Conservation (phyloP, 2,797 vertebrate genomes). For the Esox lucius region DNA sequence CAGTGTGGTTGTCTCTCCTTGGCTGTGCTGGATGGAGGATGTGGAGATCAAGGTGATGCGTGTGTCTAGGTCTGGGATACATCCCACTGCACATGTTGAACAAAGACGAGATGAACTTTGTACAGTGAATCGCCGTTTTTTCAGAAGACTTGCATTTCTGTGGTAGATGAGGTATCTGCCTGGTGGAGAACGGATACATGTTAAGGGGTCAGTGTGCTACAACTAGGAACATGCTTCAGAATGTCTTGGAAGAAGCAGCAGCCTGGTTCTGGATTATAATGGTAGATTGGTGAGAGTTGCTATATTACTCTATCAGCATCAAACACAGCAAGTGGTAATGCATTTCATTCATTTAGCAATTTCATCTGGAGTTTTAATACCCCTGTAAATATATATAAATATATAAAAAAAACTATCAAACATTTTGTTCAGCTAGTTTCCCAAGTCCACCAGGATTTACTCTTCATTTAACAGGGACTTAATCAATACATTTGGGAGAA, state of each 20-base stretch:
- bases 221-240: neutral
- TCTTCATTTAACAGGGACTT: too few relatives aligned
- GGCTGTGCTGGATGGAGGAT: slow-evolving; percentile 3
- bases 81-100: slow-evolving; percentile 21
- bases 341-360: too few relatives aligned
- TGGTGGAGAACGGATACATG: neutral
- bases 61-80: slow-evolving; percentile 38
- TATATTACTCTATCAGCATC: neutral
- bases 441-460: too few relatives aligned
- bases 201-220: neutral
- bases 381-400: too few relatives aligned
- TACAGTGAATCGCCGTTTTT: slow-evolving; percentile 10
- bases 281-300: too few relatives aligned
- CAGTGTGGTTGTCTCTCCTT: slow-evolving; percentile 36
- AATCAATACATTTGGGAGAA: too few relatives aligned
- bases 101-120: slow-evolving; percentile 42
- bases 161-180: neutral
- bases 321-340: too few relatives aligned
- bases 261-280: neutral
- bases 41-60: slow-evolving; percentile 41
- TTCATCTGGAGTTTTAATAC: too few relatives aligned
- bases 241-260: neutral
- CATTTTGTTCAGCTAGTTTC: too few relatives aligned
- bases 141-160: slow-evolving; percentile 2
- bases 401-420: too few relatives aligned